Evolutionary conservation across 2,113 vertebrate species (phyloP).

Genomic region (Clarias gariepinus): DNA sequence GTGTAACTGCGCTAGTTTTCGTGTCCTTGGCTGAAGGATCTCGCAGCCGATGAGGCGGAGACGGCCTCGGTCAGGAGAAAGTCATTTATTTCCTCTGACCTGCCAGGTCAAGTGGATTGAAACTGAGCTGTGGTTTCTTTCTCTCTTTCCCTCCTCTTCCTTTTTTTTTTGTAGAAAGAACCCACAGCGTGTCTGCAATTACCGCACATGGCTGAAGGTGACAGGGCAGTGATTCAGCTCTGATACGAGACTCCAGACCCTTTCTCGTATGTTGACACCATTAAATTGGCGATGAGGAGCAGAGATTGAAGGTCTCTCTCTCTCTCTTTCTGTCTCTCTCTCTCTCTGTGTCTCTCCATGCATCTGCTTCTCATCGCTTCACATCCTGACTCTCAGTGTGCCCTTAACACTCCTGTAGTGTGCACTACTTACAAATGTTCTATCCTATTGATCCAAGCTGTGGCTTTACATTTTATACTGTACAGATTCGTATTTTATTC

Average conservation of each 20-base stretch:
- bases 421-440: conserved; percentile 9
- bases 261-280: conserved; percentile 68
- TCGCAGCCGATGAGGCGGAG: conserved; percentile 68
- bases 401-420: conserved; percentile 29
- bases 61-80: conserved; percentile 75
- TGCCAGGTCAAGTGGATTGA: conserved; percentile 79
- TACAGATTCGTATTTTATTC: too few relatives aligned
- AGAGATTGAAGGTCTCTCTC: conserved; percentile 41
- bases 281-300: conserved; percentile 58
- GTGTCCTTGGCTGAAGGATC: conserved; percentile 62
- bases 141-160: conserved; percentile 66
- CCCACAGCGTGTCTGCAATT: conserved; percentile 75
- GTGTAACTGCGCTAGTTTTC: background rate
- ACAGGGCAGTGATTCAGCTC: conserved; percentile 68
- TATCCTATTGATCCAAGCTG: background rate
- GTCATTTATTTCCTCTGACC: conserved; percentile 83
- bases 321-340: conserved; percentile 11
- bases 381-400: conserved; percentile 53
- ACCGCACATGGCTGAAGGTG: conserved; percentile 76
- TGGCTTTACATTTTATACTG: background rate
- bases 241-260: conserved; percentile 70
- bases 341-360: background rate
- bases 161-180: conserved; percentile 57
- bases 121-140: conserved; percentile 75
- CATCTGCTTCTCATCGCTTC: conserved; percentile 47